Conservation (phyloP, 2,797 vertebrate species). For the Eulemur coronatus region DNA sequence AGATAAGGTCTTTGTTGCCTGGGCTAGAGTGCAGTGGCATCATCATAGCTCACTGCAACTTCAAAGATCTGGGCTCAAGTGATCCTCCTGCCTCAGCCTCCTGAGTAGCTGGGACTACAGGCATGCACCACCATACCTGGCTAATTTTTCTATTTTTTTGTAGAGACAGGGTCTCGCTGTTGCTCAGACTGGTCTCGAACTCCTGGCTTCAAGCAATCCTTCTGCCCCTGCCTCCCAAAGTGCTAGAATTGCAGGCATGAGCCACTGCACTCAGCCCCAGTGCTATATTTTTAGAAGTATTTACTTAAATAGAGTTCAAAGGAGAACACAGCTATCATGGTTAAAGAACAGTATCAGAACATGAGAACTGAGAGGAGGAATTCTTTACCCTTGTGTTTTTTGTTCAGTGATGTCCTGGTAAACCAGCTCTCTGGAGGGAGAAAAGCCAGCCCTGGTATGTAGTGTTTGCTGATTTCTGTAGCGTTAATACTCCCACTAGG, state of each 20-base stretch:
- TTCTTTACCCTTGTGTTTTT: slow-evolving; percentile 1
- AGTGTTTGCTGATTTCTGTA: slow-evolving; percentile 29
- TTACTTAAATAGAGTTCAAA: slow-evolving; percentile 35
- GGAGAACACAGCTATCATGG: background rate
- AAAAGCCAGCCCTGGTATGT: background rate
- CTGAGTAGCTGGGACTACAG: background rate
- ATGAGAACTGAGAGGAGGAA: background rate
- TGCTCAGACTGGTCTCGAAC: background rate
- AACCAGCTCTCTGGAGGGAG: background rate
- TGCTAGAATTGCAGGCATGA: background rate
- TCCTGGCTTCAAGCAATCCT: background rate
- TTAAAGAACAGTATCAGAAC: slow-evolving; percentile 12
- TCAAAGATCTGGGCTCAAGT: background rate
- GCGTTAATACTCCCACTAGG: background rate
- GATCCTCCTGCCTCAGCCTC: background rate
- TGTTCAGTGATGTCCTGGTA: background rate
- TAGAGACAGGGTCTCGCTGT: background rate
- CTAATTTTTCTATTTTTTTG: background rate
- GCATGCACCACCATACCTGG: background rate
- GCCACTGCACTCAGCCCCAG: background rate
- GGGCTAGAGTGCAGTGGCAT: background rate
- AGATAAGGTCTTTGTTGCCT: background rate
- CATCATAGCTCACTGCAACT: background rate
- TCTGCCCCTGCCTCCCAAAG: background rate
- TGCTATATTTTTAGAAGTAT: slow-evolving; percentile 29